Conservation (phyloP, 2,888 invertebrate genomes). For the Suillia variegata region DNA sequence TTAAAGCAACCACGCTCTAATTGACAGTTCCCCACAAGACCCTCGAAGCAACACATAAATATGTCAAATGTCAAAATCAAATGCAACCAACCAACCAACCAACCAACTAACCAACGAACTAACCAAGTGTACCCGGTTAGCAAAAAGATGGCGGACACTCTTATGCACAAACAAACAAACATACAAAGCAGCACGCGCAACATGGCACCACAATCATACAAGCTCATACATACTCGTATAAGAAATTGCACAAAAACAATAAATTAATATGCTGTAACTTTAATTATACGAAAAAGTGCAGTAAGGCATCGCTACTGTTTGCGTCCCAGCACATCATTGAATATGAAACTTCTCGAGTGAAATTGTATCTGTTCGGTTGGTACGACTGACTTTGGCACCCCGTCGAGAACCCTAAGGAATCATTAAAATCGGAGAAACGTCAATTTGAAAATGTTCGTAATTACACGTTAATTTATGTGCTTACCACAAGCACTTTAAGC, state of each 20-base stretch:
- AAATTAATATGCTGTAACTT: slow-evolving; percentile 50
- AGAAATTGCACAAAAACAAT: slow-evolving; percentile 43
- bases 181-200: slow-evolving; percentile 28
- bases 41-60: slow-evolving; percentile 45
- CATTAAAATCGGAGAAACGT: slow-evolving; percentile 39
- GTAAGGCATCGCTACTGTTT: background rate
- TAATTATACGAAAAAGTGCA: slow-evolving; percentile 36
- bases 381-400: slow-evolving; percentile 21
- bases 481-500: too few relatives aligned
- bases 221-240: too few relatives aligned
- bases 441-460: slow-evolving; percentile 20
- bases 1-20: too few relatives aligned
- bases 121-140: too few relatives aligned
- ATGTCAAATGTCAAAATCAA: slow-evolving; percentile 46
- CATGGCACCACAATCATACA: background rate
- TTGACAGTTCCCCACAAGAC: slow-evolving; percentile 51
- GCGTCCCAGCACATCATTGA: too few relatives aligned
- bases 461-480: background rate
- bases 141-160: too few relatives aligned
- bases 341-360: too few relatives aligned
- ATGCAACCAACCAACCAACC: background rate
- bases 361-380: background rate
- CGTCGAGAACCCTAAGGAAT: slow-evolving; percentile 35
- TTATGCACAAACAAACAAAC: background rate
- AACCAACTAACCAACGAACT: too few relatives aligned